Evolutionary conservation across 2,888 invertebrate genomes (phyloP).

Genomic region (Cerastis rubricosa): DNA sequence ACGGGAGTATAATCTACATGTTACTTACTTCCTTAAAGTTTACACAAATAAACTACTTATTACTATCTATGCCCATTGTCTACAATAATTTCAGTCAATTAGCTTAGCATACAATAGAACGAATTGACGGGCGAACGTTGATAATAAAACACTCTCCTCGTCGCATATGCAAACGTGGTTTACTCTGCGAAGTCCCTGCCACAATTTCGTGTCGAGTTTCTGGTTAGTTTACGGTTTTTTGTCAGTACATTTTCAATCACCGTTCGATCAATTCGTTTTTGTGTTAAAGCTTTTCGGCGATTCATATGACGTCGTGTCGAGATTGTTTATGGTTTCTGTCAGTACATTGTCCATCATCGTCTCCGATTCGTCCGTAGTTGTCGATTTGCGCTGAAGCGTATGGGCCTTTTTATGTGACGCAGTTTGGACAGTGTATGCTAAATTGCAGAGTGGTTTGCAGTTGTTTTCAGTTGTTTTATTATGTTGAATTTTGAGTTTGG

Average conservation of each 20-base stretch:
- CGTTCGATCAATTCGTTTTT: not conserved
- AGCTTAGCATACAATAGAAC: not conserved
- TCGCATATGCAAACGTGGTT: not conserved
- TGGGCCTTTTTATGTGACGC: not conserved
- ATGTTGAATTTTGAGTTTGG: no score
- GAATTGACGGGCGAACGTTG: not conserved
- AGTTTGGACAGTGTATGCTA: not conserved
- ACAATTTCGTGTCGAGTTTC: not conserved
- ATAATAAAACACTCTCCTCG: no score
- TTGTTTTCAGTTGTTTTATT: no score
- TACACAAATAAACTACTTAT: no score
- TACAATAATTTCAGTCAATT: not conserved
- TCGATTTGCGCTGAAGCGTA: no score
- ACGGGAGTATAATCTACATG: no score
- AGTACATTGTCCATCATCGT: no score
- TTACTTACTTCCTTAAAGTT: no score
- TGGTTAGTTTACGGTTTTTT: no score
- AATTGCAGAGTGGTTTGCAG: not conserved
- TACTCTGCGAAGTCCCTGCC: not conserved
- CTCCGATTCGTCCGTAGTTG: no score
- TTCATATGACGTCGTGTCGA: not conserved
- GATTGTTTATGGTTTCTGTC: not conserved
- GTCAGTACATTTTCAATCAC: not conserved
- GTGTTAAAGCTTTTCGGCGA: not conserved
- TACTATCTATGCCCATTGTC: no score